Percentiles rank a stretch among this genome's conserved stretches.
Evolutionary conservation across 2,113 vertebrate genomes (phyloP).

Genomic region (Boleophthalmus pectinirostris): DNA sequence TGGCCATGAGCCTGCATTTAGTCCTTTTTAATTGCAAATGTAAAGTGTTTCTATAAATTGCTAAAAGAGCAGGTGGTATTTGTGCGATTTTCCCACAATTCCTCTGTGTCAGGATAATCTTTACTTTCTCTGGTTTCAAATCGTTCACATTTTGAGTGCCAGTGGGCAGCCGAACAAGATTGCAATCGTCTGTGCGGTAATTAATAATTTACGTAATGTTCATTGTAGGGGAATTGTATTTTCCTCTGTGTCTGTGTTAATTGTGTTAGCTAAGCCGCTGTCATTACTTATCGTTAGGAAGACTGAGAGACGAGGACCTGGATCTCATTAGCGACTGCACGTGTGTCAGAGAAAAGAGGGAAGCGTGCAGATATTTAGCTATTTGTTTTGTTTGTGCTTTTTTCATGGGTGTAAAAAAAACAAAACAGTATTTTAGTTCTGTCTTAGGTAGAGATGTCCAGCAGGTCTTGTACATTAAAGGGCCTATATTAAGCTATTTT

Average conservation of each 20-base stretch:
- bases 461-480: background rate
- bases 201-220: slow-evolving; percentile 79
- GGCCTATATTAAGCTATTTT: too few species aligned
- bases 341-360: slow-evolving; percentile 42
- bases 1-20: slow-evolving; percentile 22
- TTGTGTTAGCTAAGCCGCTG: slow-evolving; percentile 61
- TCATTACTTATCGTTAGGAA: slow-evolving; percentile 65
- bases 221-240: slow-evolving; percentile 61
- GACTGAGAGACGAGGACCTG: slow-evolving; percentile 57
- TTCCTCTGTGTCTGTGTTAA: slow-evolving; percentile 55
- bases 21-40: slow-evolving; percentile 36
- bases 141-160: slow-evolving; percentile 65
- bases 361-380: slow-evolving; percentile 11
- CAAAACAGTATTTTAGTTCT: too few species aligned
- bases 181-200: slow-evolving; percentile 65
- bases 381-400: background rate
- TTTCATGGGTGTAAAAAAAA: background rate
- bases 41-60: slow-evolving; percentile 52
- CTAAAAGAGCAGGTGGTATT: slow-evolving; percentile 55
- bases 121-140: slow-evolving; percentile 46
- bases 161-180: slow-evolving; percentile 64
- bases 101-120: slow-evolving; percentile 47
- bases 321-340: slow-evolving; percentile 53
- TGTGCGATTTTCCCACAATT: slow-evolving; percentile 31
- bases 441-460: background rate